Conservation (phyloP, 2,113 vertebrate genomes). For the Cygnus atratus region DNA sequence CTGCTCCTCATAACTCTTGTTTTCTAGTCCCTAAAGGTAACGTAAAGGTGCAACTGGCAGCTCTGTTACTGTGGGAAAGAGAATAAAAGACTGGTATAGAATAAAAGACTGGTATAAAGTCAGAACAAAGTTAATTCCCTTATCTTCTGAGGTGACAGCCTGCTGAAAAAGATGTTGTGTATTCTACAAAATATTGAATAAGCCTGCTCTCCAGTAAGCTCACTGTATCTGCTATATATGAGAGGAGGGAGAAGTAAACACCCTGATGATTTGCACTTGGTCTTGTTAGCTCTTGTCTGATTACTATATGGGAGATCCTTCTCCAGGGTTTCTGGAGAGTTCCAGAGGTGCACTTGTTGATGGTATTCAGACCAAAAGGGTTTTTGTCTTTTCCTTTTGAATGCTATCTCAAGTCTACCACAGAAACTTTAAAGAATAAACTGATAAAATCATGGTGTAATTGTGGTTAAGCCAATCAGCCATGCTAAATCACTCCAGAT, state of each 20-base stretch:
- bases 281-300: background rate
- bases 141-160: background rate
- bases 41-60: background rate
- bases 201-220: background rate
- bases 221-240: background rate
- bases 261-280: background rate
- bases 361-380: rapidly evolving
- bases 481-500: background rate
- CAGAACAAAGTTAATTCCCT: background rate
- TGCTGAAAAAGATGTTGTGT: background rate
- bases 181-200: background rate
- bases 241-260: background rate
- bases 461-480: background rate
- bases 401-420: background rate
- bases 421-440: background rate
- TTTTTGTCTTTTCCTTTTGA: background rate
- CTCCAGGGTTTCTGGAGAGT: background rate
- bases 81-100: background rate
- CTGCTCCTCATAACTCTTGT: no score
- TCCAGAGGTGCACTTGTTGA: background rate
- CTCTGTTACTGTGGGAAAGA: background rate
- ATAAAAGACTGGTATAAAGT: background rate
- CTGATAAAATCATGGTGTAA: background rate
- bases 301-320: background rate
- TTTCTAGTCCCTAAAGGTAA: no score